A percentile compares a stretch with the other conserved stretches of the same genome.
phyloP scores from a whole-genome alignment of 2,797 vertebrate genomes.

The Tapirus indicus region DNA sequence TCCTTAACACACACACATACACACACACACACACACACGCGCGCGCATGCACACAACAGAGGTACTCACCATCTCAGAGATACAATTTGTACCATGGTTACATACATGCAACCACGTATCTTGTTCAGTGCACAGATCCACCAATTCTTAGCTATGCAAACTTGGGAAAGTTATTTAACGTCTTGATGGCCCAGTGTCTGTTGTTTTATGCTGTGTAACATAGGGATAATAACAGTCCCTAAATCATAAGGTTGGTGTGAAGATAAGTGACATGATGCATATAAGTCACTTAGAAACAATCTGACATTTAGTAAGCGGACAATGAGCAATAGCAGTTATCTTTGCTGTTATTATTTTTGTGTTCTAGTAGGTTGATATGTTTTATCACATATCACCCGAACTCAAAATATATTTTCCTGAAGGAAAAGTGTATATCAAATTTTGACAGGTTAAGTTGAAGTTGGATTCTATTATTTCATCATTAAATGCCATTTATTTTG shows the following conservation, averaged over 20 bases:
- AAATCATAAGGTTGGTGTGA: background rate
- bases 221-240: background rate
- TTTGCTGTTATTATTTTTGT: background rate
- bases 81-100: background rate
- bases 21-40: too few relatives aligned
- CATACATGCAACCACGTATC: fast-evolving
- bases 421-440: background rate
- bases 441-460: background rate
- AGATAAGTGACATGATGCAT: background rate
- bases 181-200: background rate
- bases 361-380: background rate
- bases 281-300: background rate
- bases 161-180: background rate
- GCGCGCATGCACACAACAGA: background rate
- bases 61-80: background rate
- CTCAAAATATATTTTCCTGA: background rate
- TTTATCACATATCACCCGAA: background rate
- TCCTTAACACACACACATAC: background rate
- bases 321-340: background rate
- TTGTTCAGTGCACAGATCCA: background rate
- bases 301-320: background rate
- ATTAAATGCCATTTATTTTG: slow-evolving; percentile 15
- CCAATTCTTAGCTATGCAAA: background rate
- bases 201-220: background rate
- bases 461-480: background rate